Evolutionary conservation across 2,797 vertebrate species (phyloP).

Genomic region (Sebastes kiyomatsui): DNA sequence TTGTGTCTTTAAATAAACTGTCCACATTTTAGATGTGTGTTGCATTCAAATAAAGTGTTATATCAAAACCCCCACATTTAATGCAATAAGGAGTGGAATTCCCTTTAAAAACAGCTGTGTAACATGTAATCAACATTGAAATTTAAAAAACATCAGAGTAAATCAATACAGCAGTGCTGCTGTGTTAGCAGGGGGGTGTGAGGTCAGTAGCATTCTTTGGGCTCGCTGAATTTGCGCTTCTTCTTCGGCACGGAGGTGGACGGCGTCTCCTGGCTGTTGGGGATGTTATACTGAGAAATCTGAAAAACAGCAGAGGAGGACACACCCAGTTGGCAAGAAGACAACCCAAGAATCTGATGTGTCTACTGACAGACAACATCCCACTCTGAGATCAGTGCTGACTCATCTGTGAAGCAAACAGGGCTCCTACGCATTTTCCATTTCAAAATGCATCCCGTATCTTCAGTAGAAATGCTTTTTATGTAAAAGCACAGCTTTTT

Average conservation of each 20-base stretch:
- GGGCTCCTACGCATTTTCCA: constrained; percentile 38
- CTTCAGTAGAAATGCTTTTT: background rate
- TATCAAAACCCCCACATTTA: background rate
- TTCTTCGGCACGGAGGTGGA: constrained; percentile 71
- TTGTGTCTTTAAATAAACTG: background rate
- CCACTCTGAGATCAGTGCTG: constrained; percentile 33
- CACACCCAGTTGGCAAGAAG: background rate
- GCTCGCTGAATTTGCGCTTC: constrained; percentile 90
- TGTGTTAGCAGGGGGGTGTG: background rate
- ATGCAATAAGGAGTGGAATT: background rate
- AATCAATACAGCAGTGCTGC: background rate
- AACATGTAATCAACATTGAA: background rate
- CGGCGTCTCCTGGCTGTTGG: constrained; percentile 84
- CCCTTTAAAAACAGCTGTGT: background rate
- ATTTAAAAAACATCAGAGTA: background rate
- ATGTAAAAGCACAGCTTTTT: background rate
- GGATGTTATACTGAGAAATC: constrained; percentile 81
- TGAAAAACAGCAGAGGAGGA: constrained; percentile 65
- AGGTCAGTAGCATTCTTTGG: constrained; percentile 82
- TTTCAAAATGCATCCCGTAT: background rate
- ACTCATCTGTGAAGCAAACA: constrained; percentile 39
- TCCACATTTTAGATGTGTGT: background rate
- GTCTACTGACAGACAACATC: constrained; percentile 7
- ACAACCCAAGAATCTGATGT: background rate
- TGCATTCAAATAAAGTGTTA: background rate